A percentile compares a stretch with the other conserved stretches of the same genome.
Evolutionary conservation across 2,797 vertebrate species (phyloP).

Genomic region (Kryptopterus vitreolus): DNA sequence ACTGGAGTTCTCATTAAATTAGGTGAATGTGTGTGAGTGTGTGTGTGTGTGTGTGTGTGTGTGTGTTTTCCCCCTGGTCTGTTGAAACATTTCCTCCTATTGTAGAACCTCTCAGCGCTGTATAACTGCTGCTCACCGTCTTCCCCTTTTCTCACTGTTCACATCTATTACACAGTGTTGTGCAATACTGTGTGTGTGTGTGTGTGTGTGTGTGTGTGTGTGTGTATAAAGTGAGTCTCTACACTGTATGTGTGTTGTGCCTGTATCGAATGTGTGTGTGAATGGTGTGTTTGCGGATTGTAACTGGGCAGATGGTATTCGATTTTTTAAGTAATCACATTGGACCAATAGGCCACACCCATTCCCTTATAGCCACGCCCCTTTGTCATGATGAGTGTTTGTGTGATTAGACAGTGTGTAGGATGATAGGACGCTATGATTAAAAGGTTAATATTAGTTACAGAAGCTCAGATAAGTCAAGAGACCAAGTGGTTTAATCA

Average conservation of each 20-base stretch:
- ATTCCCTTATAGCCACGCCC: not conserved
- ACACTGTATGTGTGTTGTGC: too few relatives aligned
- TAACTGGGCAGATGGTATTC: too few relatives aligned
- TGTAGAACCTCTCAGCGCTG: constrained; percentile 2
- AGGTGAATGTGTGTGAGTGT: constrained; percentile 17
- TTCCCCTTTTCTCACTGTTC: not conserved
- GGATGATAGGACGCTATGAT: not conserved
- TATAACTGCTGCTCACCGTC: not conserved
- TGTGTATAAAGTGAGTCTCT: too few relatives aligned
- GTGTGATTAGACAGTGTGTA: not conserved
- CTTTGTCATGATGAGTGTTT: too few relatives aligned
- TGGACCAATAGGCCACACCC: too few relatives aligned
- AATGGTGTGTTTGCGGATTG: not conserved
- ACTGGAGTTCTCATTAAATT: not conserved
- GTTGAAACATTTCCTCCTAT: constrained; percentile 21
- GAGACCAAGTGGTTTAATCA: not conserved
- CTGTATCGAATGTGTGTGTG: not conserved
- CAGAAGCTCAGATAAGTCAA: constrained; percentile 16
- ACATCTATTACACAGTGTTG: not conserved
- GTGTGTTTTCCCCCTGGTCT: not conserved
- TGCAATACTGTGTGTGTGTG: not conserved
- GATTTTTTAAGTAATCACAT: too few relatives aligned
- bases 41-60: constrained; percentile 19
- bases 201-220: constrained; percentile 11
- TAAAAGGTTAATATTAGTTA: constrained; percentile 32